Evolutionary conservation across 2,113 vertebrate species (phyloP), one percentile per base, ranked within the genome.

Genomic region (Ceyx melanurus): DNA sequence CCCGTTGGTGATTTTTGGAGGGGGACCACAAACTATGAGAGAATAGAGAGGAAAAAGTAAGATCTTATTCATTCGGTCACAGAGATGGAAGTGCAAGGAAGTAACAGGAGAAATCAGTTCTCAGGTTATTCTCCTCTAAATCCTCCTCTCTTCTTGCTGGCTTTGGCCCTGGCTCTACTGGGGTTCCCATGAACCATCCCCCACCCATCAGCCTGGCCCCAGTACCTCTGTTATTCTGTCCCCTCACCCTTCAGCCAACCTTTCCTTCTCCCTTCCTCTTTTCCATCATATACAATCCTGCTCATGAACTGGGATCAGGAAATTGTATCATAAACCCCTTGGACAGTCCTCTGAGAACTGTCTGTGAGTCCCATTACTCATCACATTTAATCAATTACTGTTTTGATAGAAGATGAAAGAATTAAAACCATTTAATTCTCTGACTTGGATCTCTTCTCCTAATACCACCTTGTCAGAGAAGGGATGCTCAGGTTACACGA

Each of bases 401-500:
- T 11, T 78, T 3, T 2, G 5, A 23, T 0, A 10, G 42, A 31
- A 14, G 29, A 15, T 4, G 1, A 31, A 57, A 61, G 56, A 1
- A 1, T 31, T 11, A 4, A 54, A 84, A 7, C 16, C 28, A 8
- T 40, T 33, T 19, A 5, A 7, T 3, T 21, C 33, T 5, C 33
- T 6, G 58, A 6, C 43, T 25, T 1, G 17, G 68, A 50, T 20
- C 16, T 33, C 43, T 75, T 25, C 53, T 62, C 60, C 78, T 20
- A 17, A 8, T 42, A 5, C 19, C 35, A 26, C 10, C 68, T 9
- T 16, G 70, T 85, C 76, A 1, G 0, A 43, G 33, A 13, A 60
- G 26, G 0, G 14, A 42, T 10, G 21, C 70, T 56, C 60, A 22
- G 48, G 11, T 15, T 6, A 20, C 0, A 3, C 0, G 0, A 3